Evolutionary conservation across 2,888 invertebrate genomes (phyloP), one percentile per base, ranked within the genome.

Genomic region (Sclerodermus sp.): DNA sequence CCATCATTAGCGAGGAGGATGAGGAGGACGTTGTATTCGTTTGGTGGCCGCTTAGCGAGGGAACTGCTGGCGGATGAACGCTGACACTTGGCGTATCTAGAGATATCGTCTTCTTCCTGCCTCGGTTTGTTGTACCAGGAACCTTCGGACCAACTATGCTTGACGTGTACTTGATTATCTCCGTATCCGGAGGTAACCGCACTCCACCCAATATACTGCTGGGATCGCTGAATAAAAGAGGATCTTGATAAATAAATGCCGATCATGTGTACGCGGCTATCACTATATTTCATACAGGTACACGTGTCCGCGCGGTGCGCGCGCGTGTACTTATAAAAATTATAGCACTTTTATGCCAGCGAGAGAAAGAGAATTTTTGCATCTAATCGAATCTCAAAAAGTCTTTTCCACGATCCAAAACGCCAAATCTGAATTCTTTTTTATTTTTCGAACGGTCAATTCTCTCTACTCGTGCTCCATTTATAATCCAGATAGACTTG

Each of bases 101-200:
- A 1, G 91, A 92, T 74, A 92, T 92, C 44, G 92, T 92, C 83
- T 92, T 92, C 83, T 92, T 92, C 51, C 92, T 84, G 50, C 92
- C 92, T 44, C 91, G 84, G 70, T 90, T 91, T 62, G 91, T 91
- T 55, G 89, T 88, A 54, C 92, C 91, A 12, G 90, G 89, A 59
- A 90, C 84, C 84, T 92, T 92, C 49, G 91, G 91, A 53, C 92
- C 92, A 62, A 90, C 89, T 70, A 92, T 85, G 52, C 91, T 91
- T 61, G 91, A 91, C 60, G 92, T 92, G 77, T 92, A 92, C 79
- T 92, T 92, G 74, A 93, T 92, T 60, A 92, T 92, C 81, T 93
- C 92, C 40, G 92, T 93, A 74, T 92, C 92, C 34, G 92, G 92
- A 58, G 92, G 92, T 67, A 93, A 80, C 55, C 92, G 85, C 42